Percentiles rank a stretch among this genome's conserved stretches.
These are phyloP conservation scores for Mamestra brassicae DNA, from an alignment of 2,888 invertebrate genomes.

Conservation along the genomic window DNA sequence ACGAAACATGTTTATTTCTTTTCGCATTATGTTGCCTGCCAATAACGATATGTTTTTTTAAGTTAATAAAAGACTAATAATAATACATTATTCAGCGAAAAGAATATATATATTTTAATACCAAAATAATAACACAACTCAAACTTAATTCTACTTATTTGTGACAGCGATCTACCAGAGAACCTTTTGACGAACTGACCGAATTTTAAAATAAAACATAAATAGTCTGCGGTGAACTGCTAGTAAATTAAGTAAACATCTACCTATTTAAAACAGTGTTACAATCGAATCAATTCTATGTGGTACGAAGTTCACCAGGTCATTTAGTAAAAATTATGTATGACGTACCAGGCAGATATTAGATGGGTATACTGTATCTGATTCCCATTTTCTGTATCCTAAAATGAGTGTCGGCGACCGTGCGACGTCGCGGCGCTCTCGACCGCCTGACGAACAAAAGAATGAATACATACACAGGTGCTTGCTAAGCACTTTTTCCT, in stretches of 20 bases:
- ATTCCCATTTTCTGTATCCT: conserved; percentile 40
- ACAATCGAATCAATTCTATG: no score
- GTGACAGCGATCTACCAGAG: neutral
- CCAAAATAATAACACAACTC: no score
- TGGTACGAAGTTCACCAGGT: no score
- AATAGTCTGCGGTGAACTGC: no score
- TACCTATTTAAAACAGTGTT: no score
- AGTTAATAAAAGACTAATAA: conserved; percentile 26
- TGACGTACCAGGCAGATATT: no score
- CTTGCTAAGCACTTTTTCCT: conserved; percentile 78
- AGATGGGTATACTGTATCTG: neutral
- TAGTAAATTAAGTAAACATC: no score
- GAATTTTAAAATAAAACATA: neutral
- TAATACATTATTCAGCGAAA: conserved; percentile 42
- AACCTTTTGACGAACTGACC: neutral
- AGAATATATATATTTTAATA: no score
- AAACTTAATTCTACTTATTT: neutral
- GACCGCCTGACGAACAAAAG: conserved; percentile 79
- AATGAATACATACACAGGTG: conserved; percentile 79
- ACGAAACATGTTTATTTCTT: conserved; percentile 39
- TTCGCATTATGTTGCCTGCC: conserved; percentile 10
- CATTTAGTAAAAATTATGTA: no score
- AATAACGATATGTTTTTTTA: conserved; percentile 21
- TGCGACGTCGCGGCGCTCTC: conserved; percentile 69
- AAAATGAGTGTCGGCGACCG: conserved; percentile 57